Evolutionary conservation across 2,797 vertebrate species (phyloP).

Genomic region (Sarcoramphus papa): DNA sequence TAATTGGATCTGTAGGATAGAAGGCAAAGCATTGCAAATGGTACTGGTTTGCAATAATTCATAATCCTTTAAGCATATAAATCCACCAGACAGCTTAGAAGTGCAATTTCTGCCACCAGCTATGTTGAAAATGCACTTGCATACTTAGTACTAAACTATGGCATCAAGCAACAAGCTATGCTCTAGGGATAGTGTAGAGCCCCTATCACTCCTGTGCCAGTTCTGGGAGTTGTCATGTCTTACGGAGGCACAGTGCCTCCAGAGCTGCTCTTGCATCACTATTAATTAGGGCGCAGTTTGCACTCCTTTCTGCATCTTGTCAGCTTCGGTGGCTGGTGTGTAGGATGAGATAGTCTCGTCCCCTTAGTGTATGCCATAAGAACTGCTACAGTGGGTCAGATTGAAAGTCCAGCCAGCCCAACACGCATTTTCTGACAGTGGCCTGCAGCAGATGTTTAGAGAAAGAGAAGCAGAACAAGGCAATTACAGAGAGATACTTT

Average conservation of each 20-base stretch:
- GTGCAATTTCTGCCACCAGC: slow-evolving; percentile 63
- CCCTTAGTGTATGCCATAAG: not conserved
- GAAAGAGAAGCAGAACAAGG: slow-evolving; percentile 8
- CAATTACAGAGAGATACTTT: slow-evolving; percentile 24
- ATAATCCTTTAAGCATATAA: slow-evolving; percentile 62
- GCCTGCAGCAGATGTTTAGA: slow-evolving; percentile 43
- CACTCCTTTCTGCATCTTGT: slow-evolving; percentile 22
- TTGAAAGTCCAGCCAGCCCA: not conserved
- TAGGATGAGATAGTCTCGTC: not conserved
- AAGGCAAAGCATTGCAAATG: slow-evolving; percentile 43
- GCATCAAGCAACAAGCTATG: slow-evolving; percentile 38
- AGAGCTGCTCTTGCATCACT: slow-evolving; percentile 43
- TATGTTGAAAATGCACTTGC: slow-evolving; percentile 45
- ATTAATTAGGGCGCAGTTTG: slow-evolving; percentile 37
- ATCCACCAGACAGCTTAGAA: slow-evolving; percentile 54
- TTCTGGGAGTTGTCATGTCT: not conserved
- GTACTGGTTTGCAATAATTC: slow-evolving; percentile 46
- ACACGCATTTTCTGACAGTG: not conserved
- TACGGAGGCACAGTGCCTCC: not conserved
- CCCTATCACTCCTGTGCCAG: slow-evolving; percentile 31
- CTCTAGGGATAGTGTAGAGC: not conserved
- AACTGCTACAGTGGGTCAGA: not conserved
- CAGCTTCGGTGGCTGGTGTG: not conserved
- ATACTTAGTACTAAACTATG: slow-evolving; percentile 40
- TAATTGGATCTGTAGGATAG: slow-evolving; percentile 18